Evolutionary conservation across 2,797 vertebrate species (phyloP).

Genomic region (Morelia viridis): DNA sequence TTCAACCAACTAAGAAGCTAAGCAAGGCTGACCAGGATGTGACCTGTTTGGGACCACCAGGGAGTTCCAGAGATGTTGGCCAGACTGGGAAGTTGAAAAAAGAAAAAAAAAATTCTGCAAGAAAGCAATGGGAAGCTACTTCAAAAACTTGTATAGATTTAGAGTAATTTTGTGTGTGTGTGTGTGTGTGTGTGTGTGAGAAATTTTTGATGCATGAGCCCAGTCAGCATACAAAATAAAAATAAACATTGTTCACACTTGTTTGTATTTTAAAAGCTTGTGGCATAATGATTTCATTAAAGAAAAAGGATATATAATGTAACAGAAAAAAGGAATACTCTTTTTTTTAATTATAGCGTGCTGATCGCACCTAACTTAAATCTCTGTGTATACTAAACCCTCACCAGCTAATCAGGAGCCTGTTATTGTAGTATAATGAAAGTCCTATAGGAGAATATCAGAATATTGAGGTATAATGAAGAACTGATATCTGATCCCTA

Average conservation of each 20-base stretch:
- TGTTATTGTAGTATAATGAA: not conserved
- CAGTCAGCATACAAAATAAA: not conserved
- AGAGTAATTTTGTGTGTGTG: no score
- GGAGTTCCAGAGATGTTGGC: no score
- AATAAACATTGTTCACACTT: not conserved
- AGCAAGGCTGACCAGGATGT: no score
- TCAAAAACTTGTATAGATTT: no score
- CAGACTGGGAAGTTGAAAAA: no score
- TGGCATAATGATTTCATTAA: not conserved
- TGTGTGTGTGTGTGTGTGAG: no score
- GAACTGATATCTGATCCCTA: not conserved
- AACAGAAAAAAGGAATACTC: not conserved
- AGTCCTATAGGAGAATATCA: not conserved
- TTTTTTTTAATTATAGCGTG: not conserved
- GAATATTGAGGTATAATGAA: not conserved
- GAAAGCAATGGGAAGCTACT: no score
- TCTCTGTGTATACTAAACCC: not conserved
- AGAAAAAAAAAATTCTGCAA: no score
- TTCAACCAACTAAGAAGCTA: no score
- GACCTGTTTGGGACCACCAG: no score
- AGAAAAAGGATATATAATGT: not conserved
- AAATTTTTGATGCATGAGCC: no score
- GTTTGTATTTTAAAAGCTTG: not conserved
- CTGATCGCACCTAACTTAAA: not conserved
- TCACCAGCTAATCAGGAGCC: not conserved